Evolutionary conservation across 2,888 invertebrate genomes (phyloP).

Genomic region (Rhamnusium bicolor): DNA sequence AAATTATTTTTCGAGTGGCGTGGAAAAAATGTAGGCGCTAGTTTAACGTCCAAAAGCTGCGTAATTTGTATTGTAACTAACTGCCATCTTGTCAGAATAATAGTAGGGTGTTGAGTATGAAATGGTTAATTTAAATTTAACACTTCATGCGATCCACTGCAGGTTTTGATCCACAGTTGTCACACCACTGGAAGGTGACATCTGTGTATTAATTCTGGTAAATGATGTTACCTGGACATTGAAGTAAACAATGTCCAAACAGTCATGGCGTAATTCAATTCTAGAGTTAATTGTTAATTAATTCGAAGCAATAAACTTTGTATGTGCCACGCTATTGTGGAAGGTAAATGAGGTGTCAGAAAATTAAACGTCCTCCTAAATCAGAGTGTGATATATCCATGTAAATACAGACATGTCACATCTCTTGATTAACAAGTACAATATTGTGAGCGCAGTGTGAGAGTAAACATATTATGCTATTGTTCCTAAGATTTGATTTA

Average conservation of each 20-base stretch:
- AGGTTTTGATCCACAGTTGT: neutral
- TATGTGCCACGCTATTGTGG: conserved; percentile 33
- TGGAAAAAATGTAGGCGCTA: too few species aligned
- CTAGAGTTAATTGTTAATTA: conserved; percentile 31
- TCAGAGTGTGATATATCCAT: conserved; percentile 43
- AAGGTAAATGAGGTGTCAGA: conserved; percentile 52
- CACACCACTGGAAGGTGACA: neutral
- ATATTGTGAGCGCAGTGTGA: neutral
- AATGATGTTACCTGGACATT: neutral
- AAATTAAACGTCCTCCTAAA: conserved; percentile 50
- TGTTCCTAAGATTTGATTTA: too few species aligned
- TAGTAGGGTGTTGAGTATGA: too few species aligned
- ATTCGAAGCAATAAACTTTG: conserved; percentile 22
- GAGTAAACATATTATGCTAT: too few species aligned
- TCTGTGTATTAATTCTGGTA: neutral
- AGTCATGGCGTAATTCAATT: conserved; percentile 17
- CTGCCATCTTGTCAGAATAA: too few species aligned
- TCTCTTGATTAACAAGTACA: neutral
- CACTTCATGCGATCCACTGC: neutral
- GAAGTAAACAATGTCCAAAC: neutral
- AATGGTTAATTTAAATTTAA: too few species aligned
- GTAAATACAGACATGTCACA: neutral
- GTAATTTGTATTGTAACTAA: too few species aligned
- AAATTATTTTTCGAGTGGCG: too few species aligned
- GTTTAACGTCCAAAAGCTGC: too few species aligned